Evolutionary conservation across 1,140 invertebrate species (phyloP), one percentile per base, ranked within the genome.

Genomic region (Ladona fulva): DNA sequence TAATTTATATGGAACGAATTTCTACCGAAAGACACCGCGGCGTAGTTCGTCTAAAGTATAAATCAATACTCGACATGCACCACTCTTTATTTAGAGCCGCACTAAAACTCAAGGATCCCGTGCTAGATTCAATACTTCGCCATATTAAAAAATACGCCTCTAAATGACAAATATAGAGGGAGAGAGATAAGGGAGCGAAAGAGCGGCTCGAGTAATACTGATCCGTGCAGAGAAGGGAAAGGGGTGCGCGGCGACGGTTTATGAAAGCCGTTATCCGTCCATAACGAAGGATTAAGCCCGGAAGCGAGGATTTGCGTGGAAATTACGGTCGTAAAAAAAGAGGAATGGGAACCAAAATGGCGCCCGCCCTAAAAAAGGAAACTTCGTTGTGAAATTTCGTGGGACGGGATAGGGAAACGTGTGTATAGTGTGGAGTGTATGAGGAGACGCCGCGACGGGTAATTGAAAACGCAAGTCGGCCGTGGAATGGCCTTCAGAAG

Each of bases 271-370:
- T 66, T 66, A 66, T 66, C 52, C 52, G 52, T 22, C 52, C 52
- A 66, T 66, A 66, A 66, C 52, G 52, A 66, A 66, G 52, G 52
- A 66, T 66, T 66, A 66, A 12, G 52, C 16, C 52, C 14, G 16
- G 52, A 66, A 66, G 52, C 52, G 52, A 66, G 52, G 52, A 66
- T 66, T 66, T 66, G 52, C 52, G 52, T 66, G 52, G 52, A 66
- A 66, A 66, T 66, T 66, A 66, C 52, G 12, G 52, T 66, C 52
- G 52, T 66, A 66, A 22, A 66, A 66, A 66, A 66, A 66, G 52
- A 22, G 52, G 52, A 22, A 66, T 22, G 52, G 52, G 52, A 66
- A 66, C n/a, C 52, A 66, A 66, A 66, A 66, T 66, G 52, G 52
- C 52, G 52, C 52, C n/a, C 5, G 1, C 1, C 52, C 14, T 52